Conservation (phyloP, 1,140 invertebrate species). For the Drosophila insularis region DNA sequence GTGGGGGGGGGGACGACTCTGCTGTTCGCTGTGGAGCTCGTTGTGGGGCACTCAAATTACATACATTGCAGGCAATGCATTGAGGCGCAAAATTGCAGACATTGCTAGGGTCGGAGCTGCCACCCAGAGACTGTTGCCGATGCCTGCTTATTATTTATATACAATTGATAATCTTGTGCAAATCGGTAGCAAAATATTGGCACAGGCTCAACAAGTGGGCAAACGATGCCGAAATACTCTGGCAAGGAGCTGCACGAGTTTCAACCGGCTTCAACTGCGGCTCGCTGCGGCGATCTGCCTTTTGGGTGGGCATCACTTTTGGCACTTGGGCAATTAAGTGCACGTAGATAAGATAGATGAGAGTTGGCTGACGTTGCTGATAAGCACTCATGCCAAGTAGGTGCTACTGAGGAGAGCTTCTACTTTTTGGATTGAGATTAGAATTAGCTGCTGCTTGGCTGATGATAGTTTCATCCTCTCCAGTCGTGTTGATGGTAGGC, state of each 20-base stretch:
- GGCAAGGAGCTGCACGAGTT: not conserved
- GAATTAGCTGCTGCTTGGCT: not conserved
- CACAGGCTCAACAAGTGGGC: conserved; percentile 75
- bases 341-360: conserved; percentile 49
- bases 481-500: not conserved
- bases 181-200: conserved; percentile 78
- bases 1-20: not conserved
- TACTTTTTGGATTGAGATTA: conserved; percentile 37
- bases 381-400: conserved; percentile 43
- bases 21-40: not conserved
- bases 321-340: conserved; percentile 57
- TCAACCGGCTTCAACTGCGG: conserved; percentile 2
- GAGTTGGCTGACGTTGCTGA: conserved; percentile 21
- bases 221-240: conserved; percentile 20
- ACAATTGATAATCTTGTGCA: conserved; percentile 77
- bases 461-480: not conserved
- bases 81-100: conserved; percentile 65
- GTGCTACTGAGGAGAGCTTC: conserved; percentile 49
- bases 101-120: conserved; percentile 24
- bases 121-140: conserved; percentile 49
- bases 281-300: conserved; percentile 10
- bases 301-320: conserved; percentile 57
- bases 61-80: conserved; percentile 60
- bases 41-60: conserved; percentile 64
- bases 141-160: conserved; percentile 73